These are phyloP conservation scores for Bovichtus variegatus DNA, from an alignment of 2,797 vertebrate genomes.

Conservation along the genomic window DNA sequence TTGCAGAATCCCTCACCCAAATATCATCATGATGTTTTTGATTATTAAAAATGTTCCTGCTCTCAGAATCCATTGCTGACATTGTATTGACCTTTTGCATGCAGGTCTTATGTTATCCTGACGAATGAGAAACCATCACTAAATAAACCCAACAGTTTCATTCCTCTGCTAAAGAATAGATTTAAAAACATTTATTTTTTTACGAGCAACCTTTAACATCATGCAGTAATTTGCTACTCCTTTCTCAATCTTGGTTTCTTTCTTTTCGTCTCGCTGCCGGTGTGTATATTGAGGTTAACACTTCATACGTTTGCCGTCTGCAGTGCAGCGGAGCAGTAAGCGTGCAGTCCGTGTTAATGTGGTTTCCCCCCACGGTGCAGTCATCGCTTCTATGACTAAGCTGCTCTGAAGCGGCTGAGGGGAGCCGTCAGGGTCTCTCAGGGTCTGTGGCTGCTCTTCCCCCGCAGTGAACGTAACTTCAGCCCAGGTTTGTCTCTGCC, in stretches of 20 bases:
- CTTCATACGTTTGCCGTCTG: slow-evolving; percentile 45
- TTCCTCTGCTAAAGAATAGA: neutral
- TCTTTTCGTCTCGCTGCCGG: neutral
- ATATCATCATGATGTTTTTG: neutral
- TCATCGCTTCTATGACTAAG: slow-evolving; percentile 52
- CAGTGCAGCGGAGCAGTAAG: slow-evolving; percentile 45
- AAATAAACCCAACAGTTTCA: neutral
- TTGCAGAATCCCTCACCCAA: neutral
- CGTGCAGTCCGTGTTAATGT: slow-evolving; percentile 55
- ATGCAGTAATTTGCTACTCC: slow-evolving; percentile 11
- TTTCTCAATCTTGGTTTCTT: neutral
- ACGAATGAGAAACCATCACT: neutral
- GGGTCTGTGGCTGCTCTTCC: slow-evolving; percentile 32
- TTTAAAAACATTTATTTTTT: too few relatives aligned
- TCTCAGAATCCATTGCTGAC: neutral
- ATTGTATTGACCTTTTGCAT: neutral
- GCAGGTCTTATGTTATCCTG: neutral
- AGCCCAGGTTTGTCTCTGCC: slow-evolving; percentile 31
- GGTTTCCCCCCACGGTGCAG: slow-evolving; percentile 26
- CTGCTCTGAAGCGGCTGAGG: slow-evolving; percentile 61
- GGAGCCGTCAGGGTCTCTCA: slow-evolving; percentile 53
- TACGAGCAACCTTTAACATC: slow-evolving; percentile 1
- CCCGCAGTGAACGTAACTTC: slow-evolving; percentile 31
- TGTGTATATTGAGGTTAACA: slow-evolving; percentile 24
- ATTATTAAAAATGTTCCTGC: neutral